Percentiles rank a stretch among this genome's conserved stretches.
Conservation (phyloP, 2,888 invertebrate species). For the Seira sanloemensis region DNA sequence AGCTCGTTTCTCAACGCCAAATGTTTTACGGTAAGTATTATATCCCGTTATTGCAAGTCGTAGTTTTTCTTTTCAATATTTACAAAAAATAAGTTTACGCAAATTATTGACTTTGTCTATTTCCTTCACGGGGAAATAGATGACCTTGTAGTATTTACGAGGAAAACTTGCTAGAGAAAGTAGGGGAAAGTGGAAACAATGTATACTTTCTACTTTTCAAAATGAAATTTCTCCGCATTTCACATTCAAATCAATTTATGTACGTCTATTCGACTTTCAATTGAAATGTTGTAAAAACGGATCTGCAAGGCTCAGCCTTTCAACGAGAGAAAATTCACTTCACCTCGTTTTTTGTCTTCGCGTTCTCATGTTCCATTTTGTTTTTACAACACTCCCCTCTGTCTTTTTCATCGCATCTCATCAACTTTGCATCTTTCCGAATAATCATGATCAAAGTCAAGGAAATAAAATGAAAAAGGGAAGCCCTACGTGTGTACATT, state of each 20-base stretch:
- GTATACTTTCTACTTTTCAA: neutral
- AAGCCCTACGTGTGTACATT: constrained; percentile 15
- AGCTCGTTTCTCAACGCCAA: neutral
- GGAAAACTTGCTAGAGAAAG: too few species aligned
- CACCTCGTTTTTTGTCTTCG: constrained; percentile 20
- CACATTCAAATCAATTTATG: too few species aligned
- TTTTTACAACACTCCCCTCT: constrained; percentile 10
- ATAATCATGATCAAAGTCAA: constrained; percentile 42
- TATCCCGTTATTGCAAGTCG: too few species aligned
- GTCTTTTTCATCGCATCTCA: constrained; percentile 28
- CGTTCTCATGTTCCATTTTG: neutral
- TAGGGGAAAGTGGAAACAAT: too few species aligned
- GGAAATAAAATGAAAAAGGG: constrained; percentile 20
- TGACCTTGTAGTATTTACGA: too few species aligned
- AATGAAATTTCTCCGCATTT: too few species aligned
- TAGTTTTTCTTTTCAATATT: too few species aligned
- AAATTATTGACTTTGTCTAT: too few species aligned
- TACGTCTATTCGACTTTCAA: neutral
- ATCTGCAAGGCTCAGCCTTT: neutral
- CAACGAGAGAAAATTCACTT: neutral
- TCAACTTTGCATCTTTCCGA: constrained; percentile 32
- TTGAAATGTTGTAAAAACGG: neutral
- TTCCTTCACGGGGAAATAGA: too few species aligned
- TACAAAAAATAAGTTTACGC: too few species aligned
- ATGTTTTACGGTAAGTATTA: too few species aligned